Evolutionary conservation across 2,113 vertebrate species (phyloP).

Genomic region (Pogonocichla stellata): DNA sequence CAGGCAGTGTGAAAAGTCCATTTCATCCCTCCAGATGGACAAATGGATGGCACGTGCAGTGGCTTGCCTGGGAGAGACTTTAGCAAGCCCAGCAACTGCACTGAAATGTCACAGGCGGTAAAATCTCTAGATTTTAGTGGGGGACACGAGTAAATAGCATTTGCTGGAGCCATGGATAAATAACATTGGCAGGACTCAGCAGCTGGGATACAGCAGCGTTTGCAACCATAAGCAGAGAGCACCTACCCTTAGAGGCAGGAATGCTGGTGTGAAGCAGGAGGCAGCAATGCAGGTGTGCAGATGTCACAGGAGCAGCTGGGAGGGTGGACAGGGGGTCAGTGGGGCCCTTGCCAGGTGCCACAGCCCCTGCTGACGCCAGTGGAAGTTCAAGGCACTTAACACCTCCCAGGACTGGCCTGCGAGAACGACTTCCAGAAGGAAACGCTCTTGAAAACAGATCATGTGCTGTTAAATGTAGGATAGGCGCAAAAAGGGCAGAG

Average conservation of each 20-base stretch:
- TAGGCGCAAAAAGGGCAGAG: slow-evolving; percentile 32
- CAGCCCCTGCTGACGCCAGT: background rate
- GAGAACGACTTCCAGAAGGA: slow-evolving; percentile 43
- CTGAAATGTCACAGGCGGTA: background rate
- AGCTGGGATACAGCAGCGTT: background rate
- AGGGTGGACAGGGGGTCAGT: rapidly evolving
- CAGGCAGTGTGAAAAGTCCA: background rate
- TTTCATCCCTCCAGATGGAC: background rate
- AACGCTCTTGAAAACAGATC: slow-evolving; percentile 49
- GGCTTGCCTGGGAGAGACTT: background rate
- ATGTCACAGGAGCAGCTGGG: background rate
- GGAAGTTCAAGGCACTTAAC: slow-evolving; percentile 56
- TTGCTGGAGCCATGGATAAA: background rate
- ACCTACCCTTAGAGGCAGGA: background rate
- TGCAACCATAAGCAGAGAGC: background rate
- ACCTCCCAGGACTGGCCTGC: slow-evolving; percentile 5
- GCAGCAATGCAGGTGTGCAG: background rate
- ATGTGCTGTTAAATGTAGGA: slow-evolving; percentile 36
- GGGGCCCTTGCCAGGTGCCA: background rate
- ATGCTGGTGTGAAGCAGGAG: background rate
- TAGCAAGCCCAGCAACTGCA: background rate
- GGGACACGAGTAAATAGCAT: background rate
- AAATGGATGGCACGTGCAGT: background rate
- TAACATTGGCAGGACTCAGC: background rate
- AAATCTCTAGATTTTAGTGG: background rate